Evolutionary conservation across 2,113 vertebrate genomes (phyloP).

Genomic region (Myodes glareolus): DNA sequence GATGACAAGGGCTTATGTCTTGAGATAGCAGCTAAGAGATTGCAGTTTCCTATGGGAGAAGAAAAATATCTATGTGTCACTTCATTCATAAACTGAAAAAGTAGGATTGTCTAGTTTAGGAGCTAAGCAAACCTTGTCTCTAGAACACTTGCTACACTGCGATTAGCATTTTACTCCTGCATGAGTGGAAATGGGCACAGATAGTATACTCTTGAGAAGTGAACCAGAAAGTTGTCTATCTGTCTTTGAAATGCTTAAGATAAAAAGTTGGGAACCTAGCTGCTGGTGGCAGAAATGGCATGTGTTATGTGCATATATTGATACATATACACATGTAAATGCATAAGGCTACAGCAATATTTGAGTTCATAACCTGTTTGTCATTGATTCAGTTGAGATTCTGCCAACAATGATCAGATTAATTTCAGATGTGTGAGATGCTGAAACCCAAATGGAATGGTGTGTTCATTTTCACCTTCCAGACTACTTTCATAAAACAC

Average conservation of each 20-base stretch:
- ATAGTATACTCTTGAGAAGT: conserved; percentile 30
- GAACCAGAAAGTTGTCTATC: neutral
- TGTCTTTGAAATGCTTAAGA: conserved; percentile 52
- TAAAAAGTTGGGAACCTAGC: neutral
- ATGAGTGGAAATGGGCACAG: neutral
- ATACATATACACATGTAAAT: neutral
- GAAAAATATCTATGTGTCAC: conserved; percentile 41
- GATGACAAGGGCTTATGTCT: conserved; percentile 5
- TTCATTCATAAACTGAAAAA: conserved; percentile 28
- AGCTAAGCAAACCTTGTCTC: conserved; percentile 36
- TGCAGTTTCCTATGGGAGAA: neutral
- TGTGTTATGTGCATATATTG: neutral
- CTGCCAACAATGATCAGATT: conserved; percentile 2
- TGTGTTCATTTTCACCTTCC: conserved; percentile 55
- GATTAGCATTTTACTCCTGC: neutral
- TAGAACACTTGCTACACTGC: neutral
- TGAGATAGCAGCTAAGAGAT: neutral
- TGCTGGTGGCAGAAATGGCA: conserved; percentile 19
- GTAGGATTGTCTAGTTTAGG: neutral
- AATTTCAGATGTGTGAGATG: conserved; percentile 39
- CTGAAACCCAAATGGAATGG: conserved; percentile 30
- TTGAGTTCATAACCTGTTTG: conserved; percentile 19
- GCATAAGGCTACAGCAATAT: neutral
- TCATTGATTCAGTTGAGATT: neutral
- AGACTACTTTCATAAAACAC: neutral